phyloP scores from a whole-genome alignment of 2,888 invertebrate species.

The Ephialtes manifestator region DNA sequence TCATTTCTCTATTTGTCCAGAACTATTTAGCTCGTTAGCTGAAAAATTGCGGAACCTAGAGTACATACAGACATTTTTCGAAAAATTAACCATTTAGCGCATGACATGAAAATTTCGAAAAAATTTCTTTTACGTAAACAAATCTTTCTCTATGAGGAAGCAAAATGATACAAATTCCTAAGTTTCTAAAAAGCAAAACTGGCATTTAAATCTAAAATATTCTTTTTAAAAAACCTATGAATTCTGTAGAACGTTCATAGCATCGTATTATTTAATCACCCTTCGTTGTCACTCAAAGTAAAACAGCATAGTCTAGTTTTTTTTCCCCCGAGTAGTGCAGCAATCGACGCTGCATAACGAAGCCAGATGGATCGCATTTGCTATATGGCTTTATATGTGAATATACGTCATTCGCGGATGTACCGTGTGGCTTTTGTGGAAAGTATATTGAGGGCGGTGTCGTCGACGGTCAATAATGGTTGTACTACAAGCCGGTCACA shows the following conservation, averaged over 20 bases:
- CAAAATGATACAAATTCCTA: too few relatives aligned
- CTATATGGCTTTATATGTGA: constrained; percentile 1
- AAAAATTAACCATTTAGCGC: too few relatives aligned
- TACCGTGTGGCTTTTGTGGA: constrained; percentile 17
- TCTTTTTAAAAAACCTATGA: background rate
- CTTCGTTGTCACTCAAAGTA: constrained; percentile 24
- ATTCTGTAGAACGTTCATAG: background rate
- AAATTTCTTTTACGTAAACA: too few relatives aligned
- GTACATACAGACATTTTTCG: too few relatives aligned
- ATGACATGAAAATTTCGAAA: too few relatives aligned
- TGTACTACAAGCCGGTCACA: constrained; percentile 48
- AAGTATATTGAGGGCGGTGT: background rate
- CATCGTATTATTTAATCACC: constrained; percentile 1
- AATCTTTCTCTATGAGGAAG: too few relatives aligned
- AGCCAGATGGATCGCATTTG: constrained; percentile 30
- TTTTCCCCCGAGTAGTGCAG: background rate
- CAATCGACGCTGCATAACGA: background rate
- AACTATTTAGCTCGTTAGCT: too few relatives aligned
- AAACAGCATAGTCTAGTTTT: background rate
- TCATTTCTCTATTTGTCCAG: too few relatives aligned
- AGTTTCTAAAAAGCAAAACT: too few relatives aligned
- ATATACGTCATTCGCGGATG: background rate
- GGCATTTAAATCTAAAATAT: background rate
- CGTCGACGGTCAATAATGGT: constrained; percentile 62
- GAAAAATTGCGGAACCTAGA: too few relatives aligned